Base-by-base conservation (phyloP, 1,140 invertebrate species). In the Heterodera carotae region DNA sequence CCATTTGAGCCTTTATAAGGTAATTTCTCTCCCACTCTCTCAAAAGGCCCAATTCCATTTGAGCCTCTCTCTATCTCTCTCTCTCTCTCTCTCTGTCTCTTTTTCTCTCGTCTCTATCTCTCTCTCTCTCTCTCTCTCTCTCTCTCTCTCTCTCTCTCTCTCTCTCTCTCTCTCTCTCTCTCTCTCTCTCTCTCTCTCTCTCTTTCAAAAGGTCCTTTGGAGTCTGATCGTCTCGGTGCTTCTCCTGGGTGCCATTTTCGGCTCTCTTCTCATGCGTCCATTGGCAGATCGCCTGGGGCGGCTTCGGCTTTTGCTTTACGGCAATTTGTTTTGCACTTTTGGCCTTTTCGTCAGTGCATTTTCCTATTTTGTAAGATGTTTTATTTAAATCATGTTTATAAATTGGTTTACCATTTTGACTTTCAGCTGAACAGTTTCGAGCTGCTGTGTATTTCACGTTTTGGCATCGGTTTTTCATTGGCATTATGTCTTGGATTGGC, bases 201-300 rank as follows among this genome's bases (percentile, higher is more conserved):
- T 43, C 39, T 43, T 43, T 43, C 62, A 84, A 74, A 68, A 85
- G 84, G 84, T 67, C 70, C 70, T 86, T 56, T 85, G 84, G 84
- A 85, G 83, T 74, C 70, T 78, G 67, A 77, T 86, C 31, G 82
- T 85, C 5, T 84, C 84, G 1, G 68, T 86, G 60, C 36, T 85
- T 0, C 87, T 86, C 34, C 36, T 86, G 25, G 84, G 84, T 34
- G 84, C 84, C 31, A 79, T 85, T 18, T 53, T 80, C 36, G 84
- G 84, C 36, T 86, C 84, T 8, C 84, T 85, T 29, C 25, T 29
- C 8, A 71, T 85, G 18, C 67, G 83, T 56, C 56, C 81, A 5
- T 66, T 84, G 27, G 84, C 85, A 8, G 84, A 85, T 64, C 66
- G 77, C 64, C 7, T 86, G 7, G 84, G 84, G 22, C 67, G 84